Evolutionary conservation across 2,797 vertebrate genomes (phyloP).

Genomic region (Pseudocheirus occidentalis): DNA sequence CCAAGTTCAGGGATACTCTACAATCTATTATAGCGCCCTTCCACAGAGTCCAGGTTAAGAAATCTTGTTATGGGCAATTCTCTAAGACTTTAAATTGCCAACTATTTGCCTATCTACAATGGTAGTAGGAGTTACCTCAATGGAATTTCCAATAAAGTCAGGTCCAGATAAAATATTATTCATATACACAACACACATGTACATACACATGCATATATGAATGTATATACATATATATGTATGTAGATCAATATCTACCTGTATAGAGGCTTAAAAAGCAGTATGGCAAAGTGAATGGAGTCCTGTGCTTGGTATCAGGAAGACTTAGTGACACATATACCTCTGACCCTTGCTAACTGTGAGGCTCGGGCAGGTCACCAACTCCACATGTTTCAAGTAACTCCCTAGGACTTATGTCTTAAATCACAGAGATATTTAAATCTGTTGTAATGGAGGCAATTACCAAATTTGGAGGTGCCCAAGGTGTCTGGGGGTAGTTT

Average conservation of each 20-base stretch:
- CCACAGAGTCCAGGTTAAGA: neutral
- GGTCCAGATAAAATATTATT: neutral
- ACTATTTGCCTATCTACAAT: neutral
- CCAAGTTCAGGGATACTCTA: neutral
- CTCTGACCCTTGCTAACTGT: neutral
- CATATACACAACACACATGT: neutral
- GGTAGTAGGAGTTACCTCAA: neutral
- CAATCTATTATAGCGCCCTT: neutral
- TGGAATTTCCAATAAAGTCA: neutral
- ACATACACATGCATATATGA: neutral
- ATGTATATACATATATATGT: neutral
- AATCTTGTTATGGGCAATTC: neutral
- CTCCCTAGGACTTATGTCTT: neutral
- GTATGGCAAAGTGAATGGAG: neutral
- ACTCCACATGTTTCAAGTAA: neutral
- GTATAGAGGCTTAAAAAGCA: neutral
- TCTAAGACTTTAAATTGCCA: neutral
- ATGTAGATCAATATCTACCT: neutral
- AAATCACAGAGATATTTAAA: neutral
- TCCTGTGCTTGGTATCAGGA: neutral
- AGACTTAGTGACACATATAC: neutral
- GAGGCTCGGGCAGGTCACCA: neutral
- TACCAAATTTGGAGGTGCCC: neutral
- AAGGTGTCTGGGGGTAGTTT: neutral
- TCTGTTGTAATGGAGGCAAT: neutral